A percentile compares a stretch with the other conserved stretches of the same genome.
Evolutionary conservation across 30 jellyfish, hydroid and myxozoan genomes (phyloP).

Genomic region (Cassiopea xamachana): DNA sequence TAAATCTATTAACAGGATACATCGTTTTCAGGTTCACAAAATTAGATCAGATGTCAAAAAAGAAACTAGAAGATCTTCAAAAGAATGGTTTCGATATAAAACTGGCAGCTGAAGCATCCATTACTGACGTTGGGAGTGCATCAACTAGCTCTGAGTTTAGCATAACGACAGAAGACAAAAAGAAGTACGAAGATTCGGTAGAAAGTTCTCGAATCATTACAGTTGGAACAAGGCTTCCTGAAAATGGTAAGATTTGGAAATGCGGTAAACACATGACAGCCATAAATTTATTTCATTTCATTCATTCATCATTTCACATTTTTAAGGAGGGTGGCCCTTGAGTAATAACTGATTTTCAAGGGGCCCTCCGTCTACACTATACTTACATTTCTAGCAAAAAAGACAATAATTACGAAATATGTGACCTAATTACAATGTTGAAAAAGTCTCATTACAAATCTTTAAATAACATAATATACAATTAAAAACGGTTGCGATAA

Average conservation of each 20-base stretch:
- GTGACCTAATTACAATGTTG: too few relatives aligned
- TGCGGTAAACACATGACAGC: too few relatives aligned
- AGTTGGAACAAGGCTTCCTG: slow-evolving; percentile 44
- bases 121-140: slow-evolving; percentile 1
- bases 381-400: too few relatives aligned
- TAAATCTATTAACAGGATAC: not conserved
- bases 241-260: slow-evolving; percentile 10
- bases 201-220: slow-evolving; percentile 7
- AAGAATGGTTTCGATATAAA: slow-evolving; percentile 48
- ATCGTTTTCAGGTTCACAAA: slow-evolving; percentile 26
- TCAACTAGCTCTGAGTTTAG: not conserved
- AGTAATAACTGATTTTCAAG: too few relatives aligned
- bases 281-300: too few relatives aligned
- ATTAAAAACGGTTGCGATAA: too few relatives aligned
- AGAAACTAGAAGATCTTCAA: slow-evolving; percentile 28
- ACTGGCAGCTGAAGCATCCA: slow-evolving; percentile 27
- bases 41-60: slow-evolving; percentile 41
- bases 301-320: too few relatives aligned
- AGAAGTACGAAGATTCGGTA: not conserved
- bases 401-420: too few relatives aligned
- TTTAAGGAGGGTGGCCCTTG: too few relatives aligned
- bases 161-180: not conserved
- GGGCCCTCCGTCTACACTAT: too few relatives aligned
- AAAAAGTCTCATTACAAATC: too few relatives aligned
- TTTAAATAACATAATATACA: too few relatives aligned